Evolutionary conservation across 2,888 invertebrate genomes (phyloP).

Genomic region (Chirona hameri): DNA sequence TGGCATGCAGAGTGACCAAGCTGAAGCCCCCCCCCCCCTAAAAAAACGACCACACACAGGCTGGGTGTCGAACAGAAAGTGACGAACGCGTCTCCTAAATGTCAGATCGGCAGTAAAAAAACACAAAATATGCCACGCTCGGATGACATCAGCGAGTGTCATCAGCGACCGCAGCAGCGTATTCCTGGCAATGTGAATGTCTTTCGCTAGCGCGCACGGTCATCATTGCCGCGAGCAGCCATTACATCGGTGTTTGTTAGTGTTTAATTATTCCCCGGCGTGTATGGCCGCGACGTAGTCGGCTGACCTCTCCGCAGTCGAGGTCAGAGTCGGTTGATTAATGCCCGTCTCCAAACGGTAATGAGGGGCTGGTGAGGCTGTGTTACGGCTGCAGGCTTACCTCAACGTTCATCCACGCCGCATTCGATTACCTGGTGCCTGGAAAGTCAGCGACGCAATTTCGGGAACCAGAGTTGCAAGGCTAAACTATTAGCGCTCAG

Average conservation of each 20-base stretch:
- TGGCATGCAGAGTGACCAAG: too few species aligned
- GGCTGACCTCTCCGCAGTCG: not conserved
- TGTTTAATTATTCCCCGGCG: not conserved
- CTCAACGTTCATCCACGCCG: not conserved
- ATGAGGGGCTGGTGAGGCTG: not conserved
- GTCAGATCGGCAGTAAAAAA: not conserved
- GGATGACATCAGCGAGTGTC: not conserved
- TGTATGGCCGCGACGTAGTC: not conserved
- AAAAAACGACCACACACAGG: too few species aligned
- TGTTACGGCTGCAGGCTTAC: not conserved
- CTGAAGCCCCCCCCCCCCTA: too few species aligned
- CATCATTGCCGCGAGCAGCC: too few species aligned
- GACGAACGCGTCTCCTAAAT: not conserved
- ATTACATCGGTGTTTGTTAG: not conserved
- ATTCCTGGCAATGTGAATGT: not conserved
- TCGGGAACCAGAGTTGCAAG: not conserved
- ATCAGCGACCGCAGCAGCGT: not conserved
- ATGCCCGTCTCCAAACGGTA: conserved; percentile 2
- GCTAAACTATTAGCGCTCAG: too few species aligned
- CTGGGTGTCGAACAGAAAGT: not conserved
- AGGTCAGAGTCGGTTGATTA: not conserved
- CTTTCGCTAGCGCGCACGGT: not conserved
- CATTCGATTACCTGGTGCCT: not conserved
- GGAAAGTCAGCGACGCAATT: not conserved
- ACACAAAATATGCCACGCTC: too few species aligned